Base-by-base conservation (phyloP, 2,113 vertebrate genomes). In the Synchiropus splendidus region DNA sequence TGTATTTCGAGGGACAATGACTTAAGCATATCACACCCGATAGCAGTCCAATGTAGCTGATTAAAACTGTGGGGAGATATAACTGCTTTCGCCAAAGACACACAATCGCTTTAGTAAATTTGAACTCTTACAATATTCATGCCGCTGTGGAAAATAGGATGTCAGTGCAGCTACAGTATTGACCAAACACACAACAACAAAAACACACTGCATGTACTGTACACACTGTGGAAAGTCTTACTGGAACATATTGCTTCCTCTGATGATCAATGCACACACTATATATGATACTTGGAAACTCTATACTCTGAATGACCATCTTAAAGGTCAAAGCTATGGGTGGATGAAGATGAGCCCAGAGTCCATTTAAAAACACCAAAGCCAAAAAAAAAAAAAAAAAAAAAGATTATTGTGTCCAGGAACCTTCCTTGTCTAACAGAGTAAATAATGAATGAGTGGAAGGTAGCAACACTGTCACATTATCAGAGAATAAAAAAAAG, bases 141-240 rank as follows among this genome's bases (percentile, higher is more conserved):
- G 37, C 37, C 8, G 52, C 46, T 64, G 54, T 69, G 75, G 72
- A 80, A 81, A 82, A 81, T 61, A 70, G 70, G 48, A 74, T 76
- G 77, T 74, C 64, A 48, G 68, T 70, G 74, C 74, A 81, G 82
- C 83, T 80, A 77, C 76, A 75, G 77, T 80, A 83, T 76, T 83
- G 76, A 83, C 75, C 78, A 72, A 70, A 77, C 68, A 72, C 54
- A n/a, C 59, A 70, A 72, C 78, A 72, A 61, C 21, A 42, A 35
- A 44, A 51, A 53, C 34, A 18, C 32, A 40, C 41, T 43, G 18
- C 54, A 51, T 31, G 43, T 43, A 66, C 46, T 12, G 35, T 56
- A 56, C 51, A 45, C 39, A 39, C 11, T 21, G 40, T 57, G 54
- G 48, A 49, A 67, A 46, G 64, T 51, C 56, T 82, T 74, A 67